Evolutionary conservation across 2,888 invertebrate genomes (phyloP), one percentile per base, ranked within the genome.

Genomic region (Hermaeophaga mercurialis): DNA sequence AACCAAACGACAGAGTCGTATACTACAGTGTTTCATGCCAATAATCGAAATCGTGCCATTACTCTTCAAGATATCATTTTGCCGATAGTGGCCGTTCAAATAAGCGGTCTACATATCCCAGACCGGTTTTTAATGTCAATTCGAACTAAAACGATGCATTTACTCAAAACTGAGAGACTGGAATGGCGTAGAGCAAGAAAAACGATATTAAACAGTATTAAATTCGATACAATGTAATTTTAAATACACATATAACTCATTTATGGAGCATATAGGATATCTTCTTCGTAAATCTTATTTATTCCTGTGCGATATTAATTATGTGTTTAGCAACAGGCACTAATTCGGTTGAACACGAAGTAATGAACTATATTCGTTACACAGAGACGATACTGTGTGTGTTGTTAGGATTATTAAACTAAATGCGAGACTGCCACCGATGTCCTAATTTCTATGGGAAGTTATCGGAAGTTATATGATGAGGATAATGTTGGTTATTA

Each of bases 301-400:
- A n/a, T n/a, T n/a, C n/a, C n/a, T n/a, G n/a, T n/a, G n/a, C n/a
- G n/a, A n/a, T n/a, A n/a, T n/a, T n/a, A n/a, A n/a, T n/a, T n/a
- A n/a, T n/a, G n/a, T n/a, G n/a, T n/a, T n/a, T n/a, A n/a, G n/a
- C n/a, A n/a, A n/a, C n/a, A n/a, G n/a, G n/a, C n/a, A n/a, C n/a
- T n/a, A n/a, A n/a, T n/a, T n/a, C n/a, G n/a, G n/a, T n/a, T n/a
- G n/a, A n/a, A n/a, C n/a, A n/a, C n/a, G n/a, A n/a, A n/a, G n/a
- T n/a, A n/a, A n/a, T n/a, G n/a, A n/a, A n/a, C n/a, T 53, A 36
- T 58, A 58, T 58, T 61, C 58, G 61, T 53, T 58, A 38, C 48
- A 44, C 9, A 36, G 47, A 22, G 22, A 31, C 8, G 19, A 11
- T 14, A 34, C 18, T 17, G 18, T 48, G 44, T 48, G 31, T 44